Percentiles rank a stretch among this genome's conserved stretches.
Conservation (phyloP, 2,888 invertebrate species). For the Bembecia ichneumoniformis region DNA sequence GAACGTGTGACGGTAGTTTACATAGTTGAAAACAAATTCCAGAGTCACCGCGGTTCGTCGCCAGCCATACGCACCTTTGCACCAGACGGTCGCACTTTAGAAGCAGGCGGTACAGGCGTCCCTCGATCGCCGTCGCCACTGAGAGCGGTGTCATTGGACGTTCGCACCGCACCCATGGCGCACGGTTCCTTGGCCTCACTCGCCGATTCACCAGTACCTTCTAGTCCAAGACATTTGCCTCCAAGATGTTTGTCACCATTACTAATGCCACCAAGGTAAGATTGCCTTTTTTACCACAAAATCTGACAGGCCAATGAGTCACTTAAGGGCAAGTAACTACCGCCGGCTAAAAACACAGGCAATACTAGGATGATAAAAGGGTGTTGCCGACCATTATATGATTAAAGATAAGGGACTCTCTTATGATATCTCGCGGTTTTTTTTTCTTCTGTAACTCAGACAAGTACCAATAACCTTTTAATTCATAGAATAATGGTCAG, state of each 20-base stretch:
- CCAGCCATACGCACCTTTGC: constrained; percentile 88
- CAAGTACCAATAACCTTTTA: no score
- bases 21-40: constrained; percentile 5
- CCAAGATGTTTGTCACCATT: constrained; percentile 82
- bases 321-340: no score
- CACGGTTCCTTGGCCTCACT: constrained; percentile 81
- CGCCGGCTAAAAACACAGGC: no score
- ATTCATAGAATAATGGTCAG: no score
- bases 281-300: not conserved
- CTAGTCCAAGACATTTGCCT: constrained; percentile 56
- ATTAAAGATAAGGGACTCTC: no score
- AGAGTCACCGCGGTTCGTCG: constrained; percentile 85
- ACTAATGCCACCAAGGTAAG: constrained; percentile 79
- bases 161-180: constrained; percentile 79
- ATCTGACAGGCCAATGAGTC: no score
- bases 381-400: no score
- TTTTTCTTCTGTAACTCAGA: no score
- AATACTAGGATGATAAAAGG: no score
- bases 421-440: no score
- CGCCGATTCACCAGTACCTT: constrained; percentile 61
- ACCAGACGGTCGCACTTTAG: constrained; percentile 80
- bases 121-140: constrained; percentile 84
- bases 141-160: constrained; percentile 83
- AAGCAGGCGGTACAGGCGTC: constrained; percentile 71
- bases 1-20: no score